Evolutionary conservation across 2,888 invertebrate species (phyloP), one percentile per base, ranked within the genome.

Genomic region (Mythimna vitellina): DNA sequence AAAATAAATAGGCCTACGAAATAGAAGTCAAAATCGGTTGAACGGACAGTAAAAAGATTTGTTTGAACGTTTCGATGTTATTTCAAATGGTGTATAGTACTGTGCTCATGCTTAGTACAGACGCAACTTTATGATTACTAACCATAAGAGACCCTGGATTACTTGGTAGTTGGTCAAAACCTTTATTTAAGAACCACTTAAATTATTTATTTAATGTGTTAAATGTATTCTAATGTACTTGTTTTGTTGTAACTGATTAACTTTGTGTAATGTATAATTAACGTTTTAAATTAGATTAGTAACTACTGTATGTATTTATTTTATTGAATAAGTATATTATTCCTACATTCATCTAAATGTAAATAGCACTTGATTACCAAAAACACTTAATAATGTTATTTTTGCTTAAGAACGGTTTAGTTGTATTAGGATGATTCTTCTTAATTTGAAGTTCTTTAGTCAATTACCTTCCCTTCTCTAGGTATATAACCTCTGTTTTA

Each of bases 381-480:
- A 60, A 70, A 60, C 20, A 53, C 32, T 12, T 62, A 56, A 54
- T 29, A 7, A 42, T 66, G 38, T 67, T 32, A 54, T 63, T 70
- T 65, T 77, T 67, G 57, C 42, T 73, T 70, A 63, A n/a, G 32
- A 60, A 67, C 56, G 12, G 20, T 69, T 73, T 63, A 29, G 32
- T 67, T 79, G 67, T 61, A 53, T 57, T 66, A 58, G 32, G 17
- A 20, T 70, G 61, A 65, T 58, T 60, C 12, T 14, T 61, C 9
- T 67, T 68, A 58, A 76, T 76, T 81, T 66, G 10, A 56, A 65
- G 66, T 60, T 63, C 42, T 81, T 77, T 86, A 67, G 73, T 77
- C 86, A 83, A 83, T 83, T 83, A 83, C 65, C 80, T 83, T 74
- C 64, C 60, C 73, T 61, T 54, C 9, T 54, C 49, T 83, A 72